Evolutionary conservation across 2,797 vertebrate genomes (phyloP).

Genomic region (Sternarchorhynchus goeldii): DNA sequence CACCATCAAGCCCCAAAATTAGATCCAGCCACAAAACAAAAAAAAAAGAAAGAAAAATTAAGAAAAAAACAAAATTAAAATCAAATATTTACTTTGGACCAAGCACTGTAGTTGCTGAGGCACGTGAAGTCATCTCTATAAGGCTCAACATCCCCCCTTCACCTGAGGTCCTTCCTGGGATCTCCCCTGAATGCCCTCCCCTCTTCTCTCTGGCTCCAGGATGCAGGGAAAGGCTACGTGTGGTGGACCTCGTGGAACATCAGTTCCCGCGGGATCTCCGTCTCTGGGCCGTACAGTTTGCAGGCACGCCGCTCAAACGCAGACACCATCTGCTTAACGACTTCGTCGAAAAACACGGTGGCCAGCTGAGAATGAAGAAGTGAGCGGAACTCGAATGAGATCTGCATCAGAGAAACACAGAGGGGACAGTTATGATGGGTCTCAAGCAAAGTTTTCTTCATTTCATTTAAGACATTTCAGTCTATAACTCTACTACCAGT

Average conservation of each 20-base stretch:
- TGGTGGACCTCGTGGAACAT: conserved; percentile 95
- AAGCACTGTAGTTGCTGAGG: conserved; percentile 65
- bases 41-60: conserved; percentile 43
- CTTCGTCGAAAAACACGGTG: conserved; percentile 92
- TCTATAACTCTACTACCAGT: too few species aligned
- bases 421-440: background rate
- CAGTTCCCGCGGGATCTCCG: conserved; percentile 87
- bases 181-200: conserved; percentile 20
- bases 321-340: conserved; percentile 94
- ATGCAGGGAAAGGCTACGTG: conserved; percentile 72
- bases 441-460: too few species aligned
- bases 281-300: conserved; percentile 86
- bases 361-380: conserved; percentile 92
- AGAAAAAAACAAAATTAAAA: conserved; percentile 48
- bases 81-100: conserved; percentile 57
- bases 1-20: conserved; percentile 21
- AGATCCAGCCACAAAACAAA: conserved; percentile 42
- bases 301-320: conserved; percentile 88
- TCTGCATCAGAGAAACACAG: conserved; percentile 68
- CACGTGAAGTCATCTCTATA: conserved; percentile 35
- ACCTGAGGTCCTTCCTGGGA: conserved; percentile 16
- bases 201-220: conserved; percentile 9
- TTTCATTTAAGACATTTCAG: too few species aligned
- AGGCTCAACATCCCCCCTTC: conserved; percentile 21
- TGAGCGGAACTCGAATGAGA: conserved; percentile 96